Evolutionary conservation across 2,113 vertebrate genomes (phyloP).

Genomic region (Diadophis punctatus): DNA sequence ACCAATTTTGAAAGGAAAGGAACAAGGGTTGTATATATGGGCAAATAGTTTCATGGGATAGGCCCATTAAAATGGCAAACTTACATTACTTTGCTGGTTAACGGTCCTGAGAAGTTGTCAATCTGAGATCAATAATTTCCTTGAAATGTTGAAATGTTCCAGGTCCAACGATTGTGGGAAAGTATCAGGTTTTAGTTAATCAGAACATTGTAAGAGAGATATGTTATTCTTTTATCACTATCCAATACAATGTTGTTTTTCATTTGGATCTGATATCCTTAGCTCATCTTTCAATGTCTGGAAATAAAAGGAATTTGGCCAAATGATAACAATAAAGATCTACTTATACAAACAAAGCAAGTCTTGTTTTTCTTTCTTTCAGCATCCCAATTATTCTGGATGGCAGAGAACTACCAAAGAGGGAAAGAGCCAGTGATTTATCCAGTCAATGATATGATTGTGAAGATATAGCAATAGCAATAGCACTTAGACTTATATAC

Average conservation of each 20-base stretch:
- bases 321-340: constrained; percentile 47
- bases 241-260: constrained; percentile 47
- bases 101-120: background rate
- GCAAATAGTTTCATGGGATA: background rate
- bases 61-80: background rate
- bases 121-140: background rate
- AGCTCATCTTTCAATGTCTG: constrained; percentile 49
- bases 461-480: background rate
- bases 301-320: constrained; percentile 51
- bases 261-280: constrained; percentile 48
- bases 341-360: constrained; percentile 45
- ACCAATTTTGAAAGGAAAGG: background rate
- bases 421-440: background rate
- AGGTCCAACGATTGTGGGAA: background rate
- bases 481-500: no score
- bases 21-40: background rate
- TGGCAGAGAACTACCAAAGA: constrained; percentile 5
- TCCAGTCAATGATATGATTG: background rate
- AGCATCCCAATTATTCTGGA: constrained; percentile 15
- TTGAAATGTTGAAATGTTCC: constrained; percentile 26
- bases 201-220: constrained; percentile 38
- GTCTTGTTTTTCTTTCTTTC: constrained; percentile 40
- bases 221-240: constrained; percentile 41
- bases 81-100: background rate
- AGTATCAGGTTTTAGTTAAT: constrained; percentile 13